Evolutionary conservation across 1,140 invertebrate species (phyloP), one percentile per base, ranked within the genome.

Genomic region (Apolygus lucorum): DNA sequence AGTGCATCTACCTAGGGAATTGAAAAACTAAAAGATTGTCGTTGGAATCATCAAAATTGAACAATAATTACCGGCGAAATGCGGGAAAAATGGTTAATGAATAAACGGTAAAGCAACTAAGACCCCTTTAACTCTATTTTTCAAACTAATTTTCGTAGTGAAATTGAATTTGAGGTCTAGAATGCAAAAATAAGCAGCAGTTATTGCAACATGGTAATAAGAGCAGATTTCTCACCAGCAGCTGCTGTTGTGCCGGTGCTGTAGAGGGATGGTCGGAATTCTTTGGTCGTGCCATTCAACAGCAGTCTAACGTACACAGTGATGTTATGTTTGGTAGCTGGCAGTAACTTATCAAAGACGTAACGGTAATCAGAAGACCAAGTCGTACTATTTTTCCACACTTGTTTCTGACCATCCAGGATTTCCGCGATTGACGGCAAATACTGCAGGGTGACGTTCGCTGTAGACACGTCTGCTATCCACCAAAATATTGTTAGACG

Each of bases 271-370:
- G 88, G 87, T 0, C 84, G 81, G 68, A 84, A 87, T 0, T 80
- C 77, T 1, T 73, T 77, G 17, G 78, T 74, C 72, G 83, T 83
- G 25, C 70, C 70, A 13, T 59, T 34, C 2, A 85, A 74, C 13
- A 24, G 22, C 54, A 59, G 54, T 21, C 83, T 79, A 0, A 89
- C 86, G 75, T 88, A 92, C 4, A 93, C 86, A 0, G 89, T 91
- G 59, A 92, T 79, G 73, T 91, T 90, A 75, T 93, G 93, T 0
- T 79, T 76, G 0, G 90, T 91, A 72, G 80, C 90, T 0, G 91
- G 86, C 70, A 84, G 79, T 1, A 93, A 78, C 68, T 84, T 78
- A 0, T 78, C 84, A 74, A 93, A 90, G 67, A 79, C 81, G 75
- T 82, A 85, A 22, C 79, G 77, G 1, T 76, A 80, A 1, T 79